Evolutionary conservation across 2,797 vertebrate genomes (phyloP).

Genomic region (Pteronotus mesoamericanus): DNA sequence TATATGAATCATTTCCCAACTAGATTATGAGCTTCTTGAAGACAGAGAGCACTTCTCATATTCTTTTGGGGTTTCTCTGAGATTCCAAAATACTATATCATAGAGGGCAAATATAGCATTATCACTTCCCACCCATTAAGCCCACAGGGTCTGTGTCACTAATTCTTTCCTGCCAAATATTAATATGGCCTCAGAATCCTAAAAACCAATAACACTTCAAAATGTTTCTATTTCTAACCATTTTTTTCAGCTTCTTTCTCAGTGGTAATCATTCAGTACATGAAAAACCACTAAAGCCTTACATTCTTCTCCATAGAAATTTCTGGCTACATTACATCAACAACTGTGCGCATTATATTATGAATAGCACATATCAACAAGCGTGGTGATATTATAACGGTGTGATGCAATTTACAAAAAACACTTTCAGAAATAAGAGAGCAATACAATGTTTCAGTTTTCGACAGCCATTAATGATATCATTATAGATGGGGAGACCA

Average conservation of each 20-base stretch:
- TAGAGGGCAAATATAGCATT: neutral
- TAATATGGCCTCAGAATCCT: neutral
- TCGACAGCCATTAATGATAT: neutral
- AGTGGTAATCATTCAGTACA: conserved; percentile 12
- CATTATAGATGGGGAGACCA: neutral
- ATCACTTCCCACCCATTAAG: neutral
- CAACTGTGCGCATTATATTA: neutral
- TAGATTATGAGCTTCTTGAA: neutral
- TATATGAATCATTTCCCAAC: neutral
- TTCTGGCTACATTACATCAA: conserved; percentile 32
- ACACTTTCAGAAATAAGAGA: conserved; percentile 34
- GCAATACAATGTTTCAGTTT: neutral
- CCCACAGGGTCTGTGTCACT: neutral
- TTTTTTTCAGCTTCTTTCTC: conserved; percentile 8
- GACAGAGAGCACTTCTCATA: neutral
- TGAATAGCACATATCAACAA: conserved; percentile 1
- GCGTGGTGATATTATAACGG: neutral
- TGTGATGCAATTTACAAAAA: neutral
- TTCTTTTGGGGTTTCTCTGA: neutral
- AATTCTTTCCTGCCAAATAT: neutral
- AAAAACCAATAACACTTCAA: conserved; percentile 14
- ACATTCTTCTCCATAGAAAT: conserved; percentile 29
- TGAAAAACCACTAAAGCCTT: conserved; percentile 13
- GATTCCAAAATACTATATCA: neutral
- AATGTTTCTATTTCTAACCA: neutral